Conservation (phyloP, 2,888 invertebrate genomes). For the Cheilosia soror region DNA sequence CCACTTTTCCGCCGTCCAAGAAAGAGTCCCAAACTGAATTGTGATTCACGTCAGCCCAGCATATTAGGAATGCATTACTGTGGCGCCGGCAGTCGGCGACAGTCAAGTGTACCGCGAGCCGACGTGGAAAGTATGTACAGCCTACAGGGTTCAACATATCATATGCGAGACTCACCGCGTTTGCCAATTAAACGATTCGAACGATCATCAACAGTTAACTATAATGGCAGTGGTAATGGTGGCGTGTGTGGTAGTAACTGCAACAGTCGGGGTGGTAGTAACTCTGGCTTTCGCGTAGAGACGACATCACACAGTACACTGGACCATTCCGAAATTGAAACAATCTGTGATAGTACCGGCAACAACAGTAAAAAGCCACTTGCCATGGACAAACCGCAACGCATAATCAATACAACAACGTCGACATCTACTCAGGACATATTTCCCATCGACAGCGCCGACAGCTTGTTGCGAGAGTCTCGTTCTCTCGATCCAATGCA, state of each 20-base stretch:
- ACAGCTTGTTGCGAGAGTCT: conserved; percentile 85
- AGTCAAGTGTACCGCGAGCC: conserved; percentile 87
- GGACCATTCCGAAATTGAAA: conserved; percentile 84
- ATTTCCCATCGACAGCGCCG: conserved; percentile 72
- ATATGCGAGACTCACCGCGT: conserved; percentile 83
- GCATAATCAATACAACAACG: conserved; percentile 84
- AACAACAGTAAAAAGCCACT: conserved; percentile 81
- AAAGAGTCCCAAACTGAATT: conserved; percentile 90
- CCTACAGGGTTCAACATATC: conserved; percentile 84
- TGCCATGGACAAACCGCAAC: conserved; percentile 83
- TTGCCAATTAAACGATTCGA: conserved; percentile 81
- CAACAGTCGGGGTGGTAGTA: conserved; percentile 74
- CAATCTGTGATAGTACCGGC: conserved; percentile 83
- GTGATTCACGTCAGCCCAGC: conserved; percentile 92
- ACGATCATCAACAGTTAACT: conserved; percentile 75
- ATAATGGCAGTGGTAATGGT: conserved; percentile 72
- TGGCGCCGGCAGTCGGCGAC: conserved; percentile 86
- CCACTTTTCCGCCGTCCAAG: conserved; percentile 93
- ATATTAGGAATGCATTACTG: conserved; percentile 86
- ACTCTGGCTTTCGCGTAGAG: conserved; percentile 78
- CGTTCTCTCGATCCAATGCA: conserved; percentile 88
- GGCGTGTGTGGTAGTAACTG: conserved; percentile 60
- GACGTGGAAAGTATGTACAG: conserved; percentile 86
- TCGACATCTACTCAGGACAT: conserved; percentile 79
- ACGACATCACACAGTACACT: conserved; percentile 82